Conservation (phyloP, 2,888 invertebrate genomes). For the Harpalus rubripes region DNA sequence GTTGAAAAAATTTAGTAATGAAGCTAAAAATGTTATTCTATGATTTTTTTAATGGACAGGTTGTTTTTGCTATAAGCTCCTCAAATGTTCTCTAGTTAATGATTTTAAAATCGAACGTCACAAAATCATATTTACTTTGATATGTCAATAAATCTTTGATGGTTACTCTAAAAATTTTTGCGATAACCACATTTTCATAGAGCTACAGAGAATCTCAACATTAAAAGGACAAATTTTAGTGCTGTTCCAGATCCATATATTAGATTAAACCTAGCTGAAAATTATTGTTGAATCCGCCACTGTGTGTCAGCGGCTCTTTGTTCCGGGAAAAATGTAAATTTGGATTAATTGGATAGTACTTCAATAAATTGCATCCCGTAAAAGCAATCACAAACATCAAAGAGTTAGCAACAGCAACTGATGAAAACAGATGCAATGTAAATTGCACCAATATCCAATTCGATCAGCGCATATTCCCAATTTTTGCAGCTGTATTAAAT, state of each 20-base stretch:
- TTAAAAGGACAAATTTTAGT: not conserved
- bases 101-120: not conserved
- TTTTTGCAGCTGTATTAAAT: not conserved
- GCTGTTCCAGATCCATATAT: not conserved
- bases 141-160: not conserved
- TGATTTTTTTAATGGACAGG: too few relatives aligned
- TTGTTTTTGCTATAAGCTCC: too few relatives aligned
- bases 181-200: not conserved
- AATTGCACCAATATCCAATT: conserved; percentile 25
- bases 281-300: not conserved
- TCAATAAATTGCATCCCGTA: conserved; percentile 45
- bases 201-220: not conserved
- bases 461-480: not conserved
- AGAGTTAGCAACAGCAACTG: conserved; percentile 36
- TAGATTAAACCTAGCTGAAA: not conserved
- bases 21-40: too few relatives aligned
- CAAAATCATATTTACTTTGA: not conserved
- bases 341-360: conserved; percentile 58
- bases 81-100: not conserved
- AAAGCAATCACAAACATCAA: conserved; percentile 54
- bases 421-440: conserved; percentile 26
- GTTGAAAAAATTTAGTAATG: too few relatives aligned
- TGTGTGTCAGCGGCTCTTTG: conserved; percentile 11
- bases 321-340: conserved; percentile 52
- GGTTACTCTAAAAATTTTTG: not conserved